Evolutionary conservation across 37 sponge, comb jelly and placozoan species (phyloP).

Genomic region (Beroe forskalii): DNA sequence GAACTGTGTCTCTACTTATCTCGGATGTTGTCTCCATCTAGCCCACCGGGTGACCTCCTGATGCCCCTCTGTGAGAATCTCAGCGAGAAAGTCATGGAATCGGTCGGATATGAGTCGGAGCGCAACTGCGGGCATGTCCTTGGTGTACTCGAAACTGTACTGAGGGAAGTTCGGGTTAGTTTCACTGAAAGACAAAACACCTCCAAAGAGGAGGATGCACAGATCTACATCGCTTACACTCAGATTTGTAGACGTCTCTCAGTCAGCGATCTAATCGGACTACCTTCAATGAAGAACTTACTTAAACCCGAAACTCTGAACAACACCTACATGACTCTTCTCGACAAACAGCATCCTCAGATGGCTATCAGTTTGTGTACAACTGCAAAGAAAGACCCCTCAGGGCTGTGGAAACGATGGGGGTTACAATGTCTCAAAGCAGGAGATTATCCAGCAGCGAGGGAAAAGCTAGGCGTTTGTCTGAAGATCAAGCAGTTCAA

Average conservation of each 20-base stretch:
- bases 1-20: slow-evolving; percentile 54
- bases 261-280: neutral
- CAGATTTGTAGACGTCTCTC: slow-evolving; percentile 25
- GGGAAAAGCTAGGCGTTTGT: slow-evolving; percentile 83
- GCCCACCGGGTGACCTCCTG: slow-evolving; percentile 31
- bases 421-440: slow-evolving; percentile 82
- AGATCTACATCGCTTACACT: slow-evolving; percentile 34
- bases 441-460: slow-evolving; percentile 83
- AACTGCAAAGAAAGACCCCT: slow-evolving; percentile 69
- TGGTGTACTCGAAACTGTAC: slow-evolving; percentile 27
- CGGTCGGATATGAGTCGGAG: neutral
- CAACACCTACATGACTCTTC: slow-evolving; percentile 26
- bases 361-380: slow-evolving; percentile 42
- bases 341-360: slow-evolving; percentile 36
- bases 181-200: neutral
- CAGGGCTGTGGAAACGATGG: slow-evolving; percentile 84
- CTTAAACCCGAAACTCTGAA: neutral
- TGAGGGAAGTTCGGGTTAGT: neutral
- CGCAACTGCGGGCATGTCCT: neutral
- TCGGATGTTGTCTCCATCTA: slow-evolving; percentile 25
- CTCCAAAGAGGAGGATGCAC: neutral
- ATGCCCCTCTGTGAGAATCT: slow-evolving; percentile 34
- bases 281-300: slow-evolving; percentile 21
- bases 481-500: slow-evolving; percentile 68
- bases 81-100: slow-evolving; percentile 1